A percentile compares a stretch with the other conserved stretches of the same genome.
phyloP scores from a whole-genome alignment of 2,888 invertebrate species.

The Pandemis heparana region DNA sequence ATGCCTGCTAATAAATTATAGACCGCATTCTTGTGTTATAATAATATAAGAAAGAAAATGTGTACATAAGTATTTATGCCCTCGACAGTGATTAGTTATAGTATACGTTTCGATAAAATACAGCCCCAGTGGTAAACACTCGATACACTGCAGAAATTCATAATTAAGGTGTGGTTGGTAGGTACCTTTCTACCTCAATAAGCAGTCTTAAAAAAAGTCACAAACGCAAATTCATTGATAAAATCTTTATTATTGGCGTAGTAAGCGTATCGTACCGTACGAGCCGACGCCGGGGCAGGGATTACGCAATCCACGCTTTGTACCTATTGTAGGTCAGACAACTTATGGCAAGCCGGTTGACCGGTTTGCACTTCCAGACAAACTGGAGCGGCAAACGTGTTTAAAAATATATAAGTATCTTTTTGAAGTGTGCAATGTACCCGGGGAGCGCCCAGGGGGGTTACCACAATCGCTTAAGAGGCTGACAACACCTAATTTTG shows the following conservation, averaged over 20 bases:
- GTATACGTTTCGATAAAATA: too few species aligned
- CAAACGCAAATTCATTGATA: conserved; percentile 54
- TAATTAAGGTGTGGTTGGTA: too few species aligned
- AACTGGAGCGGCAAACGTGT: conserved; percentile 35
- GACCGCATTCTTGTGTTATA: too few species aligned
- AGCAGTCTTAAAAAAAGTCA: neutral
- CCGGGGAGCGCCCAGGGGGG: too few species aligned
- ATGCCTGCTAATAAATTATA: too few species aligned
- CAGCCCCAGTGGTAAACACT: too few species aligned
- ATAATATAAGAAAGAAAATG: too few species aligned
- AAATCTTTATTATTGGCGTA: conserved; percentile 49
- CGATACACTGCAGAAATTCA: too few species aligned
- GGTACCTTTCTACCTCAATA: neutral
- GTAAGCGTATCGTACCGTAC: conserved; percentile 28
- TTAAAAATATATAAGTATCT: conserved; percentile 6
- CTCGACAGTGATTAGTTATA: too few species aligned
- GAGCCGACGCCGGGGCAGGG: neutral
- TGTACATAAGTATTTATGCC: too few species aligned
- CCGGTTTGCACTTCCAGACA: conserved; percentile 59
- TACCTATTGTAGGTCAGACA: conserved; percentile 75
- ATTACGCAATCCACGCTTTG: conserved; percentile 64
- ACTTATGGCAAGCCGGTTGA: conserved; percentile 55
- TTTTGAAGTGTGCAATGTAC: neutral
- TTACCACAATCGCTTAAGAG: too few species aligned
- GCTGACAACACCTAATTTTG: too few species aligned